Base-by-base conservation (phyloP, 2,888 invertebrate species). In the Aspidiotus rigidus region DNA sequence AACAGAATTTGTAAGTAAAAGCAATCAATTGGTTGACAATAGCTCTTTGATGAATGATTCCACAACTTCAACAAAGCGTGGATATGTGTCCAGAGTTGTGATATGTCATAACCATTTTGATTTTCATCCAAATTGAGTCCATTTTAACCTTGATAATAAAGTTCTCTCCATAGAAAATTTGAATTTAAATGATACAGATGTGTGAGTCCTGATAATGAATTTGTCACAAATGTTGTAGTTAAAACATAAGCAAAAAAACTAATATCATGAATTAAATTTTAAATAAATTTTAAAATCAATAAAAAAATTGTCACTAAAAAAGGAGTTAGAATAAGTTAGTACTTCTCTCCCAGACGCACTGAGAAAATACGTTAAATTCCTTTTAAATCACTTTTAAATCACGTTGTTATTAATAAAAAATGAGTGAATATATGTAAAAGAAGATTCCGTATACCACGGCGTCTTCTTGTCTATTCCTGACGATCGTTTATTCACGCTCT, bases 321-420 rank as follows among this genome's bases (percentile, higher is more conserved):
- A 44, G 49, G 49, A 44, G 49, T 44, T 44, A 44, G 49, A 44
- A 44, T 44, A 44, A 44, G 49, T 44, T 8, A 44, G 49, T 44
- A 44, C 49, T 44, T 44, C 49, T 44, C 49, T 44, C 49, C 49
- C 49, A 44, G 49, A 44, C 49, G 49, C 49, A 44, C 49, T 44
- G 49, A 8, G 49, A 44, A 44, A 44, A 44, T 44, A 44, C 49
- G 49, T 11, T 44, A 44, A 44, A 44, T 44, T 44, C 49, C 49
- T 44, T 44, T 44, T 44, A 44, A 44, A 44, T 10, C 49, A 44
- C 49, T n/a, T n/a, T n/a, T n/a, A n/a, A n/a, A n/a, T n/a, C n/a
- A n/a, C n/a, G 49, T 44, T 44, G 49, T 44, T 44, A 44, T 44
- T 44, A 44, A 44, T 44, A 44, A 44, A 44, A 44, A 44, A 44